A percentile compares a stretch with the other conserved stretches of the same genome.
phyloP scores from a whole-genome alignment of 2,888 invertebrate genomes.

The Harpalus rufipes region DNA sequence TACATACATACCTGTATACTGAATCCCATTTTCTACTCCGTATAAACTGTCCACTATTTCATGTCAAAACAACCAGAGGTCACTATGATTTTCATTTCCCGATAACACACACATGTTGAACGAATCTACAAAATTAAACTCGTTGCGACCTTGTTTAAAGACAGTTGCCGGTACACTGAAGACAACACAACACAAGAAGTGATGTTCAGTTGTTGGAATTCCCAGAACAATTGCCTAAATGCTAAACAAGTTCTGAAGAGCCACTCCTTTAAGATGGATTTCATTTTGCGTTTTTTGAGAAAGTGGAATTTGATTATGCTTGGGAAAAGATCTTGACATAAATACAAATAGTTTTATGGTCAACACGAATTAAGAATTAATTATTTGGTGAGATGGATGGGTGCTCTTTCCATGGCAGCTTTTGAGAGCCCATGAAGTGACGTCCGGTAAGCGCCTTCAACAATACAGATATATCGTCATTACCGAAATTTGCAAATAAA shows the following conservation, averaged over 20 bases:
- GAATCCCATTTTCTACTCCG: no score
- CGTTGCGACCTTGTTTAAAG: constrained; percentile 11
- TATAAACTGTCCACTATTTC: no score
- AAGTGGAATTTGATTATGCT: not conserved
- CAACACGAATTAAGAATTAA: no score
- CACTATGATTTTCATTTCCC: not conserved
- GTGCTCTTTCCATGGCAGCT: no score
- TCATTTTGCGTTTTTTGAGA: not conserved
- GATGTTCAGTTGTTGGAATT: constrained; percentile 10
- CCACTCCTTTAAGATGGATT: not conserved
- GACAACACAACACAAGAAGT: not conserved
- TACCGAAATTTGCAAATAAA: no score
- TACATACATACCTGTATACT: no score
- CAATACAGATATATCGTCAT: no score
- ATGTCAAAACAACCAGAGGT: not conserved
- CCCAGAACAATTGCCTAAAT: constrained; percentile 41
- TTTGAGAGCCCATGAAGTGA: no score
- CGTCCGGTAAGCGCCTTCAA: no score
- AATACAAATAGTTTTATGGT: no score
- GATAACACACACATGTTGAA: not conserved
- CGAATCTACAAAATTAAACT: not conserved
- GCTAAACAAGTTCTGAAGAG: constrained; percentile 22
- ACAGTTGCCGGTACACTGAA: constrained; percentile 12
- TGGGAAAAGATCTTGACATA: not conserved
- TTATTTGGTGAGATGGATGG: no score